phyloP scores from a whole-genome alignment of 2,113 vertebrate species.

The Paramormyrops kingsleyae region DNA sequence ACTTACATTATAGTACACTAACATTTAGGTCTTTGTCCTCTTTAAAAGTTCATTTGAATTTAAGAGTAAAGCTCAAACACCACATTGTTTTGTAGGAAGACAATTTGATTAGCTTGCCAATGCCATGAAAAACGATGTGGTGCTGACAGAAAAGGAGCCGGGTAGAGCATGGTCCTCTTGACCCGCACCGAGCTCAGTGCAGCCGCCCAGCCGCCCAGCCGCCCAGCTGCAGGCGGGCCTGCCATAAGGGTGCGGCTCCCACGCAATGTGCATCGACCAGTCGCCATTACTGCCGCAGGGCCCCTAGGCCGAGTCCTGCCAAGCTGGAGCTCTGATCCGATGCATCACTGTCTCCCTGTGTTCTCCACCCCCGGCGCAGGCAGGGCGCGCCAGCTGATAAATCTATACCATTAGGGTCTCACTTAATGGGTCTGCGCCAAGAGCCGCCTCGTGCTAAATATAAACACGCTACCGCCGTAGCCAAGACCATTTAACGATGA shows the following conservation, averaged over 20 bases:
- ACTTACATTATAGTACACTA: not conserved
- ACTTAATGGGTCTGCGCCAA: slow-evolving; percentile 17
- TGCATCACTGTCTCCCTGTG: slow-evolving; percentile 39
- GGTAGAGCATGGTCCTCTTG: not conserved
- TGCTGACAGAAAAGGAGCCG: not conserved
- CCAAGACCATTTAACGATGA: not conserved
- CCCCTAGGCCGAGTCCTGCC: slow-evolving; percentile 30
- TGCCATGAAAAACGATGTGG: not conserved
- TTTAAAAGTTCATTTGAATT: not conserved
- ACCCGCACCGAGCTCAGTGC: not conserved
- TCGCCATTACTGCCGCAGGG: slow-evolving; percentile 27
- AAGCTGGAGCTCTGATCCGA: slow-evolving; percentile 30
- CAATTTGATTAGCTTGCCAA: not conserved
- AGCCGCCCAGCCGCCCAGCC: not conserved
- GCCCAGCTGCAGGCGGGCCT: not conserved
- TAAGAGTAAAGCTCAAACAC: not conserved
- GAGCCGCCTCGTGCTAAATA: slow-evolving; percentile 17
- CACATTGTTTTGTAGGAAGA: not conserved
- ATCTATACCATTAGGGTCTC: slow-evolving; percentile 24
- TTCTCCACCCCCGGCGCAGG: not conserved
- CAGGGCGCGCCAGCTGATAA: slow-evolving; percentile 35
- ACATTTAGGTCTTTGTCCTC: not conserved
- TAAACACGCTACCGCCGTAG: not conserved
- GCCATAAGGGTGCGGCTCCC: not conserved
- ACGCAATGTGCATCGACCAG: slow-evolving; percentile 24